Conservation (phyloP, 2,797 vertebrate genomes). For the Apogon hyalosoma region DNA sequence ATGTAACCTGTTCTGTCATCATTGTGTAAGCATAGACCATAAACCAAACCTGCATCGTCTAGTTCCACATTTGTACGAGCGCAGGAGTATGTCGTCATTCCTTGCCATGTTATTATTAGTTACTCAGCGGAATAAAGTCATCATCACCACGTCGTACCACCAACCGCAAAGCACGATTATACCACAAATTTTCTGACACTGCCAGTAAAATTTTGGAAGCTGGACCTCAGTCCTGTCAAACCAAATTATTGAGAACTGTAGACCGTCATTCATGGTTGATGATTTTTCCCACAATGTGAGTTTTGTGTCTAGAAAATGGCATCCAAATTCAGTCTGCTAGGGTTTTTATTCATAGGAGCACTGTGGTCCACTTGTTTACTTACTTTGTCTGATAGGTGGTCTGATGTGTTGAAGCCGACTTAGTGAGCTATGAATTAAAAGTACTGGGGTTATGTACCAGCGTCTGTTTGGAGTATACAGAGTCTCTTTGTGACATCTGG, state of each 20-base stretch:
- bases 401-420: constrained; percentile 12
- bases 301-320: neutral
- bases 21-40: neutral
- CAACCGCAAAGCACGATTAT: constrained; percentile 26
- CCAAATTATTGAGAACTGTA: constrained; percentile 28
- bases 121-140: constrained; percentile 43
- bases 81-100: constrained; percentile 32
- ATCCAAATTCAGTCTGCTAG: constrained; percentile 4
- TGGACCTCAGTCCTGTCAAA: constrained; percentile 14
- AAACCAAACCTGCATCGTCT: constrained; percentile 20
- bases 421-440: constrained; percentile 47
- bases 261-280: constrained; percentile 8
- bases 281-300: constrained; percentile 19
- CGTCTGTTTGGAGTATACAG: constrained; percentile 37
- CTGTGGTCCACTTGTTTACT: constrained; percentile 16
- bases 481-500: constrained; percentile 58
- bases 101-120: constrained; percentile 40
- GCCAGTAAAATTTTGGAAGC: constrained; percentile 27
- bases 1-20: constrained; percentile 37
- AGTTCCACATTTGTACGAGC: constrained; percentile 10
- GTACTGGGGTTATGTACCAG: constrained; percentile 20
- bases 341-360: constrained; percentile 2
- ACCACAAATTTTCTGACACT: constrained; percentile 11
- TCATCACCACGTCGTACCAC: constrained; percentile 24
- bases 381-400: constrained; percentile 38